A percentile compares a stretch with the other conserved stretches of the same genome.
Evolutionary conservation across 2,888 invertebrate genomes (phyloP).

Genomic region (Portevinia maculata): DNA sequence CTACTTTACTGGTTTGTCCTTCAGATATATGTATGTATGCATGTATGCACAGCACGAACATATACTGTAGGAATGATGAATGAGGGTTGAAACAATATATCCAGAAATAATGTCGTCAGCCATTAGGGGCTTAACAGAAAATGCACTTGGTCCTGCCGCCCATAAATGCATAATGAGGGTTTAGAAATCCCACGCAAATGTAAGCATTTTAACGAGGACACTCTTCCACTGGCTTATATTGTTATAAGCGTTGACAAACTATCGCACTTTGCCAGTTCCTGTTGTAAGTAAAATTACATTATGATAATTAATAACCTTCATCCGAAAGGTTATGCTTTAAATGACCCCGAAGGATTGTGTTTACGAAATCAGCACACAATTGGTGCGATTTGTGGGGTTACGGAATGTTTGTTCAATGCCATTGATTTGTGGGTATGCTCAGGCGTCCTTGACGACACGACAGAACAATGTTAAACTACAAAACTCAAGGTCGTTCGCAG

Average conservation of each 20-base stretch:
- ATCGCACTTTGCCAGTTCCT: conserved; percentile 14
- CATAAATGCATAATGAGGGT: conserved; percentile 13
- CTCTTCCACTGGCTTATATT: background rate
- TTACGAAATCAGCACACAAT: conserved; percentile 28
- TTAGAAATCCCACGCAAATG: background rate
- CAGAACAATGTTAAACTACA: conserved; percentile 38
- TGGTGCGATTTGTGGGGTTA: conserved; percentile 15
- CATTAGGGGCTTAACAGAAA: conserved; percentile 21
- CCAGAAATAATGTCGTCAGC: conserved; percentile 8
- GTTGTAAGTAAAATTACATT: background rate
- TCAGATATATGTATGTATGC: background rate
- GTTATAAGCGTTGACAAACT: conserved; percentile 28
- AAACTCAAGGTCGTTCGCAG: conserved; percentile 27
- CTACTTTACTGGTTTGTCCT: background rate
- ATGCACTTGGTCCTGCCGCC: background rate
- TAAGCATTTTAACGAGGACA: conserved; percentile 7
- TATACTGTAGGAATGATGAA: conserved; percentile 8
- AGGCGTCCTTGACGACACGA: conserved; percentile 18
- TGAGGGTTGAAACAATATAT: conserved; percentile 18
- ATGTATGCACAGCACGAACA: background rate
- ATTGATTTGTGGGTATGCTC: background rate
- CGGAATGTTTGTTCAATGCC: background rate
- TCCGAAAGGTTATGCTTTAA: background rate
- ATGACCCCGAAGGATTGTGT: conserved; percentile 3
- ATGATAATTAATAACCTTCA: conserved; percentile 35